phyloP scores from a whole-genome alignment of 2,797 vertebrate genomes.

The Arctocebus calabarensis region DNA sequence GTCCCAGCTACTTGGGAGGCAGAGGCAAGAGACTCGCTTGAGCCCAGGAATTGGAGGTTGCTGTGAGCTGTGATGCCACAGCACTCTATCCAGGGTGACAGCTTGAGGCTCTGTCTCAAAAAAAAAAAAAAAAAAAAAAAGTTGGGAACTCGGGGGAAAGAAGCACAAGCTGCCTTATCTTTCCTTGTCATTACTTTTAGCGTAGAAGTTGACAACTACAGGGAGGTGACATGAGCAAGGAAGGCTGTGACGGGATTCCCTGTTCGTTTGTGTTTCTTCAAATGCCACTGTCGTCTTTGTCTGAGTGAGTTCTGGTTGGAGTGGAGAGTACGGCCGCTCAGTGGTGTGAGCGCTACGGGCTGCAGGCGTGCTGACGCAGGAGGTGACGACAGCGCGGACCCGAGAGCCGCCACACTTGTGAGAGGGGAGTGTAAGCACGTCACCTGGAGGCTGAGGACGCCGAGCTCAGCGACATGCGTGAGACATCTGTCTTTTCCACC shows the following conservation, averaged over 20 bases:
- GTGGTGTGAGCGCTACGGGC: neutral
- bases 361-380: too few relatives aligned
- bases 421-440: neutral
- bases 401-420: too few relatives aligned
- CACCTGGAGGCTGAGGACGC: neutral
- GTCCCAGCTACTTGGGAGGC: too few relatives aligned
- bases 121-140: too few relatives aligned
- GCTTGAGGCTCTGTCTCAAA: too few relatives aligned
- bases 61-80: too few relatives aligned
- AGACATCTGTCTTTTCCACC: neutral
- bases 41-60: too few relatives aligned
- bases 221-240: neutral
- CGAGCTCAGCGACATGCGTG: too few relatives aligned
- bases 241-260: neutral
- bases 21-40: too few relatives aligned
- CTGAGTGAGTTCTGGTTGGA: neutral
- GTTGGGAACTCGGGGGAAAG: neutral
- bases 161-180: neutral
- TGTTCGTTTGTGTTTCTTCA: neutral
- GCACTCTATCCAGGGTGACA: too few relatives aligned
- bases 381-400: too few relatives aligned
- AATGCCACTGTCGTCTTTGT: neutral
- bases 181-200: neutral
- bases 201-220: neutral
- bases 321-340: neutral